phyloP scores from a whole-genome alignment of 2,888 invertebrate genomes.

The Limnephilus marmoratus region DNA sequence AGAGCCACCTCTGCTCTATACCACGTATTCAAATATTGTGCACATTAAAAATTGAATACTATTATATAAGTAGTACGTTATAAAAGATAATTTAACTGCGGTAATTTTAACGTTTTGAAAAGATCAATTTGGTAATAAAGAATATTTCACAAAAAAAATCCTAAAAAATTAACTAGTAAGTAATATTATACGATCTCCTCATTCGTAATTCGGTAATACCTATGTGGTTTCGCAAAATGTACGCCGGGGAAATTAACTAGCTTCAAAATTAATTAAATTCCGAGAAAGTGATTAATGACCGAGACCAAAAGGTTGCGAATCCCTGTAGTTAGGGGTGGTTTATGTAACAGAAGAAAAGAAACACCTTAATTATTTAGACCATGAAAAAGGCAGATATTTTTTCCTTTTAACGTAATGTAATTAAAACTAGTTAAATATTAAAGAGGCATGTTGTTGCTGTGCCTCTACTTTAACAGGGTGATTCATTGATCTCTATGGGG shows the following conservation, averaged over 20 bases:
- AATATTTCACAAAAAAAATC: too few relatives aligned
- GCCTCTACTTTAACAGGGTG: not conserved
- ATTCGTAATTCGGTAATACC: not conserved
- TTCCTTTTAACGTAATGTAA: not conserved
- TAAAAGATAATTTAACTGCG: too few relatives aligned
- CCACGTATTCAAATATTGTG: too few relatives aligned
- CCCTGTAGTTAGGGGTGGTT: not conserved
- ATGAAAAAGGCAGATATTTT: not conserved
- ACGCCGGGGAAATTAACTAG: not conserved
- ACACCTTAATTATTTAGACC: not conserved
- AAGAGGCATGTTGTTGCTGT: not conserved
- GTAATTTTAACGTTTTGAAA: too few relatives aligned
- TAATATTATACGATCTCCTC: not conserved
- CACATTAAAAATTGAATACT: too few relatives aligned
- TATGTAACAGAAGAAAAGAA: not conserved
- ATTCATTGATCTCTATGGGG: too few relatives aligned
- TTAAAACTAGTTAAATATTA: not conserved
- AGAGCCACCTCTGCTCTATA: too few relatives aligned
- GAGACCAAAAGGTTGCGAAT: not conserved
- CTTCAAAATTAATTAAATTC: not conserved
- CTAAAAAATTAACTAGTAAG: too few relatives aligned
- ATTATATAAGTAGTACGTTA: too few relatives aligned
- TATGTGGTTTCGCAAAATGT: not conserved
- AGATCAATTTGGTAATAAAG: too few relatives aligned
- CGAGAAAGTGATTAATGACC: not conserved